Base-by-base conservation (phyloP, 1,140 invertebrate species). In the Hesperophylax magnus region DNA sequence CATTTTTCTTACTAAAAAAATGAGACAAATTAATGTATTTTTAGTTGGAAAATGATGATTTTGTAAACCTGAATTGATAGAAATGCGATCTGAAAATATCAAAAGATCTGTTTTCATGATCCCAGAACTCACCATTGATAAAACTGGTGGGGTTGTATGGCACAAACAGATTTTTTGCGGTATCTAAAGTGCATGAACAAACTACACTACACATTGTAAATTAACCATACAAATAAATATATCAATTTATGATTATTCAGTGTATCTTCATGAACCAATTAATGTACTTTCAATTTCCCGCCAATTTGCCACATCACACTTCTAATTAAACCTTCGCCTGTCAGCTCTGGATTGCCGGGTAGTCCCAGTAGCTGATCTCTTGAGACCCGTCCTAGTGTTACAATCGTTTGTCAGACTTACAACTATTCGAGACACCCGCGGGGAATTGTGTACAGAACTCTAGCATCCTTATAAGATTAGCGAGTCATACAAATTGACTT, bases 281-380 rank as follows among this genome's bases (percentile, higher is more conserved):
- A 47, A 6, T 71, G 39, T 9, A 9, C 67, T 47, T 22, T 71
- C 67, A 47, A 47, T 71, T 71, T 52, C 20, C 17, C 67, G 18
- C 2, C 67, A 47, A 47, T 71, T 71, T 52, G 47, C 17, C 67
- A 39, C 2, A 71, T 71, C 67, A 53, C 67, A 47, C 7, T 47
- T 52, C 6, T 71, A 71, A 71, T 71, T 71, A 71, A 47, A 3
- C 63, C 39, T 8, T 18, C 67, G 67, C 34, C 67, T 65, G 67
- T 47, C 67, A 15, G 24, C 18, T 71, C 24, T 17, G 67, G 67
- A 47, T n/a, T 71, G 34, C n/a, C 22, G 34, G 39, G 34, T 18
- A 52, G 67, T 47, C 11, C 22, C 63, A 4, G 27, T 11, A 17
- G 17, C 31, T 67, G 63, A 65, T 65, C 61, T n/a, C 63, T 27